Percentiles rank a stretch among this genome's conserved stretches.
phyloP scores from a whole-genome alignment of 2,113 vertebrate species.

The Solea senegalensis region DNA sequence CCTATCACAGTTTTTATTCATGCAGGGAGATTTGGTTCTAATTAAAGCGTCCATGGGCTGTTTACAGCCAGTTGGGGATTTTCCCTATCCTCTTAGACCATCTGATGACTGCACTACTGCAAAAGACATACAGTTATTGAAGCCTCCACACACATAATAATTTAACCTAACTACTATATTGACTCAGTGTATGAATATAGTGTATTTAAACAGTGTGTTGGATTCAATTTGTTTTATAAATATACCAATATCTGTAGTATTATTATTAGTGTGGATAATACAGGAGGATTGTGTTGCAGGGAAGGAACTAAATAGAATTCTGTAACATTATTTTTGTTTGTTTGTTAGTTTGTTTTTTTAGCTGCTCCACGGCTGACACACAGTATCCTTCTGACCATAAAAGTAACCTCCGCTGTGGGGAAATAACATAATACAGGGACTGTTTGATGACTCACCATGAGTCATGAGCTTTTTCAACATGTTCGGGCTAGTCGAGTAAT shows the following conservation, averaged over 20 bases:
- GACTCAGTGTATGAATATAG: too few relatives aligned
- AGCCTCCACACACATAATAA: background rate
- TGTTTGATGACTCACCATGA: slow-evolving; percentile 59
- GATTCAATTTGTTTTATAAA: too few relatives aligned
- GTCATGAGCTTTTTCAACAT: slow-evolving; percentile 46
- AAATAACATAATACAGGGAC: slow-evolving; percentile 15
- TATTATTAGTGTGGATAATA: too few relatives aligned
- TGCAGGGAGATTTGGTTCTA: background rate
- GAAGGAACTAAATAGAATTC: background rate
- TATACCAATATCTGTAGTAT: too few relatives aligned
- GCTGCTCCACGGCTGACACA: background rate
- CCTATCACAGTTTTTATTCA: background rate
- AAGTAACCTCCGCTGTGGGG: slow-evolving; percentile 37
- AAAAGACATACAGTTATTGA: background rate
- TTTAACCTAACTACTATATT: too few relatives aligned
- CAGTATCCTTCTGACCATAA: slow-evolving; percentile 29
- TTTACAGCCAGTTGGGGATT: slow-evolving; percentile 9
- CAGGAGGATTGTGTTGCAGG: too few relatives aligned
- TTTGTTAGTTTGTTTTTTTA: background rate
- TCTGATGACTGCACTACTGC: background rate
- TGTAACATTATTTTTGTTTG: background rate
- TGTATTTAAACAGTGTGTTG: too few relatives aligned
- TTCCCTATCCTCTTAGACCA: slow-evolving; percentile 4
- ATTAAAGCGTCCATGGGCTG: background rate
- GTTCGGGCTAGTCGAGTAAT: slow-evolving; percentile 16